Evolutionary conservation across 2,113 vertebrate genomes (phyloP).

Genomic region (Pipra filicauda): DNA sequence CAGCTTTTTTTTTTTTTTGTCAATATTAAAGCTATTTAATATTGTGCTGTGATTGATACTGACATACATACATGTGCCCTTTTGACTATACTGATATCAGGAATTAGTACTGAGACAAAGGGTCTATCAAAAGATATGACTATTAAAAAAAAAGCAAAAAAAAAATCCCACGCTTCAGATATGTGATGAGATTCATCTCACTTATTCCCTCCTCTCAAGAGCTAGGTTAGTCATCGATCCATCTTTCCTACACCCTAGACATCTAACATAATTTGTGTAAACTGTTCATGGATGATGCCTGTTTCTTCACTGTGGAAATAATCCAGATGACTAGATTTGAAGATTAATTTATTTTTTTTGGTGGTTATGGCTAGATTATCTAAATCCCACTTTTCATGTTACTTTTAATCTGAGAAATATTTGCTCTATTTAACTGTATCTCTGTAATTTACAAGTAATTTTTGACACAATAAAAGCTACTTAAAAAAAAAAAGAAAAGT

Average conservation of each 20-base stretch:
- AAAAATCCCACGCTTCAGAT: not conserved
- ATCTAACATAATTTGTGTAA: not conserved
- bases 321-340: not conserved
- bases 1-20: not conserved
- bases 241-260: not conserved
- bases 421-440: not conserved
- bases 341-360: not conserved
- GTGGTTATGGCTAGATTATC: not conserved
- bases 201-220: not conserved
- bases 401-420: not conserved
- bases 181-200: not conserved
- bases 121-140: not conserved
- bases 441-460: not conserved
- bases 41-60: not conserved
- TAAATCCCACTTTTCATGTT: not conserved
- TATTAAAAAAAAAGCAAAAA: not conserved
- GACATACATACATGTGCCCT: not conserved
- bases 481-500: not conserved
- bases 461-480: not conserved
- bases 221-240: not conserved
- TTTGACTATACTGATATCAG: not conserved
- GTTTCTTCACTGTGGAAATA: not conserved
- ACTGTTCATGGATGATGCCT: not conserved
- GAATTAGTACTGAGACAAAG: not conserved
- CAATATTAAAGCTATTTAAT: not conserved